Conservation (phyloP, 2,888 invertebrate genomes). For the Luperina nickerlii region DNA sequence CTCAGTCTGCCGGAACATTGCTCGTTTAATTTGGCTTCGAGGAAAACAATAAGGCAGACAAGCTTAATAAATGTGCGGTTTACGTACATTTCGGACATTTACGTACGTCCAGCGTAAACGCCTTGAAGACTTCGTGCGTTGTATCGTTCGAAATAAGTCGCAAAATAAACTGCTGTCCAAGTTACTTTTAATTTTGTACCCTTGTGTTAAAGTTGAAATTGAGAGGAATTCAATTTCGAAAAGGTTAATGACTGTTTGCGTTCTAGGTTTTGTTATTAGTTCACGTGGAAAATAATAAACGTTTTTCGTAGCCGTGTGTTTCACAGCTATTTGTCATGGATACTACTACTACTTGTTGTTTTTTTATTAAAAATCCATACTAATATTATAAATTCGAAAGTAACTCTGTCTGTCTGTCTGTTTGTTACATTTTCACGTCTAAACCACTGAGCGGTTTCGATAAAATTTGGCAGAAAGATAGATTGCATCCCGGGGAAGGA, state of each 20-base stretch:
- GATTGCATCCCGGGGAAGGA: too few relatives aligned
- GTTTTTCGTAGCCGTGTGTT: conserved; percentile 19
- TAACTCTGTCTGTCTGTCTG: too few relatives aligned
- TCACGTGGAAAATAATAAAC: conserved; percentile 19
- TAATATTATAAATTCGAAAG: too few relatives aligned
- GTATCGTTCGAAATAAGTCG: conserved; percentile 33
- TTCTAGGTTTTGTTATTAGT: conserved; percentile 27
- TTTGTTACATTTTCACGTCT: too few relatives aligned
- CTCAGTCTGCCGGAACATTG: conserved; percentile 42
- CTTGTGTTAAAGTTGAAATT: conserved; percentile 33
- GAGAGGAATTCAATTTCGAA: neutral
- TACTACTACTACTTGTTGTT: neutral
- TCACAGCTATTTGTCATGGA: conserved; percentile 2
- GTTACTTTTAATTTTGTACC: conserved; percentile 24
- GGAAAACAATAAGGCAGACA: conserved; percentile 61
- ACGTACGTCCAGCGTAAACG: conserved; percentile 44
- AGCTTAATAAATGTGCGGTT: conserved; percentile 65
- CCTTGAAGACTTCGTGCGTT: conserved; percentile 51
- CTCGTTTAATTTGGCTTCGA: conserved; percentile 46
- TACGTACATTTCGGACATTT: conserved; percentile 72
- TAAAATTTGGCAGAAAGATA: too few relatives aligned
- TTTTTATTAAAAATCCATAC: neutral
- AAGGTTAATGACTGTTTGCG: conserved; percentile 28
- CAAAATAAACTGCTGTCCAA: conserved; percentile 29
- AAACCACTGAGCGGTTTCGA: too few relatives aligned